Evolutionary conservation across 2,888 invertebrate genomes (phyloP).

Genomic region (Ceraclea dissimilis): DNA sequence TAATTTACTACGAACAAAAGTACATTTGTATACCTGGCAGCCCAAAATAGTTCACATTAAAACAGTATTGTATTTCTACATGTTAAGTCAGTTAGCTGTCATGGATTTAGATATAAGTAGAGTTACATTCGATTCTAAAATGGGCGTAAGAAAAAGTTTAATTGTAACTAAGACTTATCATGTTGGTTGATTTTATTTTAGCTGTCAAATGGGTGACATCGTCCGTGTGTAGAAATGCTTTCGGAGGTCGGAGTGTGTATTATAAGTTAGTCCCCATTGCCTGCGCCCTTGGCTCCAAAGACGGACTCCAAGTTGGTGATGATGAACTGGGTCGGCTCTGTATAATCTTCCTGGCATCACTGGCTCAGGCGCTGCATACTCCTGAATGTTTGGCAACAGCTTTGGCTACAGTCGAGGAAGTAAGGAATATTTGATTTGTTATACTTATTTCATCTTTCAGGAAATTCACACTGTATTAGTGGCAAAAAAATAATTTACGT

Average conservation of each 20-base stretch:
- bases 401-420: conserved; percentile 47
- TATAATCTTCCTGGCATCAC: conserved; percentile 55
- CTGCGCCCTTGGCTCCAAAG: conserved; percentile 69
- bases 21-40: no score
- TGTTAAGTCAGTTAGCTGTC: no score
- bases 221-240: conserved; percentile 37
- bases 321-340: conserved; percentile 67
- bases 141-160: no score
- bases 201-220: conserved; percentile 42
- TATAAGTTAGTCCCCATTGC: conserved; percentile 55
- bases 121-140: no score
- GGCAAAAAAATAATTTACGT: no score
- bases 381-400: conserved; percentile 52
- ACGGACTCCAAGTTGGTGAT: conserved; percentile 63
- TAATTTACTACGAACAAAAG: no score
- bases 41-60: no score
- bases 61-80: no score
- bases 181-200: conserved; percentile 25
- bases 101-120: no score
- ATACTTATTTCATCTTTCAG: not conserved
- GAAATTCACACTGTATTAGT: not conserved
- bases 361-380: conserved; percentile 57
- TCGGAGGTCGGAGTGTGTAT: conserved; percentile 45
- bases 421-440: conserved; percentile 32
- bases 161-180: no score